These are phyloP conservation scores for Acholoe squamosa DNA, from an alignment of 2,888 invertebrate species.

Conservation along the genomic window DNA sequence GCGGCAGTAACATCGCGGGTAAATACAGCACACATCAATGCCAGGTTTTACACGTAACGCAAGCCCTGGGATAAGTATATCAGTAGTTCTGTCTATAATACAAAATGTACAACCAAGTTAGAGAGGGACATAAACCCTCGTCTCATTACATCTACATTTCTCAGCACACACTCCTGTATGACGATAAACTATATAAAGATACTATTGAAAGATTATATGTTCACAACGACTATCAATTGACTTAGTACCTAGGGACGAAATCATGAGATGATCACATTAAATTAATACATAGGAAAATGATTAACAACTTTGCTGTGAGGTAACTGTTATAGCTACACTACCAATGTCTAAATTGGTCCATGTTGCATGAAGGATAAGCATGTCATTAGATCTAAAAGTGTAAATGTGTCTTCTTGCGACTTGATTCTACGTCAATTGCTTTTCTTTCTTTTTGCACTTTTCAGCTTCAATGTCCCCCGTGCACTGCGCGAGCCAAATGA, in stretches of 20 bases:
- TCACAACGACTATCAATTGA: too few species aligned
- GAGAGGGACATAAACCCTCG: not conserved
- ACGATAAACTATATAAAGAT: not conserved
- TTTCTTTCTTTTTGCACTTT: too few species aligned
- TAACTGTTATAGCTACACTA: not conserved
- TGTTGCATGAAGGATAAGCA: too few species aligned
- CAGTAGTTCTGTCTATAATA: constrained; percentile 41
- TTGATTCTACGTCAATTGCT: too few species aligned
- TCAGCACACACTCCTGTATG: not conserved
- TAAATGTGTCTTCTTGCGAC: too few species aligned
- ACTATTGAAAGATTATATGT: too few species aligned
- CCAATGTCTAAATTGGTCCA: too few species aligned
- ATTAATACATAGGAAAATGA: not conserved
- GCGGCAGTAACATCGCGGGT: not conserved
- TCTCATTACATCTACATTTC: constrained; percentile 14
- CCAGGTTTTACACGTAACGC: not conserved
- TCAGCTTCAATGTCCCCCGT: too few species aligned
- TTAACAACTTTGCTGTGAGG: not conserved
- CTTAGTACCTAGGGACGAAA: not conserved
- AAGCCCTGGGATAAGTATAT: not conserved
- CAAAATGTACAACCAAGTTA: constrained; percentile 53
- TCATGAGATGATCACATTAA: not conserved
- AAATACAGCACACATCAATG: not conserved
- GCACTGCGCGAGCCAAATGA: too few species aligned
- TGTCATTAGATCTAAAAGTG: too few species aligned